Conservation (phyloP, 2,888 invertebrate genomes). For the Drosophila mimetica region DNA sequence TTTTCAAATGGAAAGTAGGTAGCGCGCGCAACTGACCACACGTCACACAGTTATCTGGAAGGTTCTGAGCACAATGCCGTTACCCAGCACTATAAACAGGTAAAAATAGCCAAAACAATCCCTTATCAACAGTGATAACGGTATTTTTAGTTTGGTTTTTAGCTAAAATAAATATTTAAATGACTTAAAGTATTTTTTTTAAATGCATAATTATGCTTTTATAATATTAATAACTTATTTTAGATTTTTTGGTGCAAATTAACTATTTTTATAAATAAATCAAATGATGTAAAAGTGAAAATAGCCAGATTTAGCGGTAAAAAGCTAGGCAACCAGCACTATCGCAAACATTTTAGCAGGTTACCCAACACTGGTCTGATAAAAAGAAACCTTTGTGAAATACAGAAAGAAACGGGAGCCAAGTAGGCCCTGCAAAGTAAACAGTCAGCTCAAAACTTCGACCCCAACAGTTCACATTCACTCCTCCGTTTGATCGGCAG, state of each 20-base stretch:
- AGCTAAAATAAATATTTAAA: neutral
- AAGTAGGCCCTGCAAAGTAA: conserved; percentile 49
- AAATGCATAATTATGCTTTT: too few relatives aligned
- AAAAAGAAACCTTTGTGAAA: conserved; percentile 47
- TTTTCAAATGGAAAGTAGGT: conserved; percentile 21
- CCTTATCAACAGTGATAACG: conserved; percentile 6
- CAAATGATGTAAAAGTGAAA: too few relatives aligned
- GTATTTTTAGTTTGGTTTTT: neutral
- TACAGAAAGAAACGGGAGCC: conserved; percentile 30
- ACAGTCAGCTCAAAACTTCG: conserved; percentile 36
- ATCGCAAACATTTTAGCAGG: too few relatives aligned
- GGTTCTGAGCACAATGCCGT: conserved; percentile 1
- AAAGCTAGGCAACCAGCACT: neutral
- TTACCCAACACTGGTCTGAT: conserved; percentile 49
- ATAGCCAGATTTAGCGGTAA: neutral
- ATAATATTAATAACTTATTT: too few relatives aligned
- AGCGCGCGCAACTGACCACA: conserved; percentile 10
- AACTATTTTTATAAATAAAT: too few relatives aligned
- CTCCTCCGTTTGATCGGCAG: conserved; percentile 74
- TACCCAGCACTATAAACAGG: conserved; percentile 48
- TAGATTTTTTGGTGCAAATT: too few relatives aligned
- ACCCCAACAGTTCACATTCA: conserved; percentile 42
- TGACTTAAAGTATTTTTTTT: neutral
- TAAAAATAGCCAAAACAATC: conserved; percentile 2
- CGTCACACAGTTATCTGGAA: conserved; percentile 22